phyloP scores from a whole-genome alignment of 2,113 vertebrate species.

The Trematocara zebra region DNA sequence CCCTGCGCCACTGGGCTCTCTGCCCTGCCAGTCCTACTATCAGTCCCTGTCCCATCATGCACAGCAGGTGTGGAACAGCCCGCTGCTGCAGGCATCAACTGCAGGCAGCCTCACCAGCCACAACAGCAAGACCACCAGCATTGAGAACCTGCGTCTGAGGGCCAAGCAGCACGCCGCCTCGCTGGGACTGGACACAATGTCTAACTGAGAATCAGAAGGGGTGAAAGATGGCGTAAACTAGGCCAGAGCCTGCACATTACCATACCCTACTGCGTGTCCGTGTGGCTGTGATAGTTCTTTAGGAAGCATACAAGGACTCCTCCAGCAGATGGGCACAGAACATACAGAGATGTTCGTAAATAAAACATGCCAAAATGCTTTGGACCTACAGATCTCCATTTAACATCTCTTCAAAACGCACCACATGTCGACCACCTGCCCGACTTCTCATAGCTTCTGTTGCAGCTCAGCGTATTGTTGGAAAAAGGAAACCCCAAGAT shows the following conservation, averaged over 20 bases:
- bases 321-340: neutral
- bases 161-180: conserved; percentile 96
- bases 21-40: conserved; percentile 98
- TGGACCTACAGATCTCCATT: conserved; percentile 12
- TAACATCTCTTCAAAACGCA: neutral
- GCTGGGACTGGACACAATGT: conserved; percentile 91
- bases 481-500: neutral
- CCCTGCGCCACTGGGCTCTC: conserved; percentile 81
- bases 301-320: neutral
- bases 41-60: conserved; percentile 93
- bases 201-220: conserved; percentile 77
- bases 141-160: conserved; percentile 93
- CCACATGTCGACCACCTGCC: neutral
- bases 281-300: conserved; percentile 23
- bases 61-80: conserved; percentile 93
- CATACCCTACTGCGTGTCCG: conserved; percentile 6
- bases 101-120: conserved; percentile 77
- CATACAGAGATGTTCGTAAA: neutral
- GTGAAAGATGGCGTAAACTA: neutral
- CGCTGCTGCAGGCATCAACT: conserved; percentile 85
- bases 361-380: neutral
- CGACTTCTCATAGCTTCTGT: neutral
- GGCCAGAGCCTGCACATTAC: neutral
- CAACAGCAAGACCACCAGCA: conserved; percentile 99
- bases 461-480: neutral